Base-by-base conservation (phyloP, 2,888 invertebrate species). In the Orchesella flavescens region DNA sequence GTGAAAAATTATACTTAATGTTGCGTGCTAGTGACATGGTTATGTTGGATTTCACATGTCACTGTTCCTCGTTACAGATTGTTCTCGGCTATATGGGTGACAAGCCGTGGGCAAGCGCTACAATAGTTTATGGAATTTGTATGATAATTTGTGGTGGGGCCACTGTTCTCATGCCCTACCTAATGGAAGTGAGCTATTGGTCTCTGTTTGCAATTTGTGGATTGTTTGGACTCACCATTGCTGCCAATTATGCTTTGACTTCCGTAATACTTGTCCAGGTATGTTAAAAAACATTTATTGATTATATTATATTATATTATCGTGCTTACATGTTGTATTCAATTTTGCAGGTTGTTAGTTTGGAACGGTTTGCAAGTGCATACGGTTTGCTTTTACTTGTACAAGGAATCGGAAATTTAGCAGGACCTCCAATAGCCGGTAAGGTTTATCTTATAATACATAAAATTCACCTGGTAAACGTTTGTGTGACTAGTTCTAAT, bases 341-440 rank as follows among this genome's bases (percentile, higher is more conserved):
- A 44, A 44, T 9, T 12, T 79, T 61, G 10, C 49, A 88, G 87
- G 87, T 88, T 71, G 95, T 97, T 87, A 95, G 96, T n/a, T 90
- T 97, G 87, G 96, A 96, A 90, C 93, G 95, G 89, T 96, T 98
- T 90, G 96, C 97, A 66, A 96, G 95, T 89, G 97, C 97, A 4
- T 97, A 97, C 89, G 97, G 97, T 0, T 91, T 97, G 88, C 91
- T 97, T 89, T 91, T 97, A 89, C 91, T 97, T 71, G 95, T 96
- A 23, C 97, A 97, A 90, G 98, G 98, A 1, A 90, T 97, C 46
- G 96, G 96, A 1, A 97, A 97, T 90, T 92, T 97, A 17, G 91
- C 96, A 86, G 97, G 97, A 68, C 97, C 98, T 43, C 96, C 97
- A 0, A 89, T 97, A 23, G 97, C 95, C 89, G 97, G 97, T 96